Conservation (phyloP, 2,113 vertebrate species). For the Cardinalis cardinalis region DNA sequence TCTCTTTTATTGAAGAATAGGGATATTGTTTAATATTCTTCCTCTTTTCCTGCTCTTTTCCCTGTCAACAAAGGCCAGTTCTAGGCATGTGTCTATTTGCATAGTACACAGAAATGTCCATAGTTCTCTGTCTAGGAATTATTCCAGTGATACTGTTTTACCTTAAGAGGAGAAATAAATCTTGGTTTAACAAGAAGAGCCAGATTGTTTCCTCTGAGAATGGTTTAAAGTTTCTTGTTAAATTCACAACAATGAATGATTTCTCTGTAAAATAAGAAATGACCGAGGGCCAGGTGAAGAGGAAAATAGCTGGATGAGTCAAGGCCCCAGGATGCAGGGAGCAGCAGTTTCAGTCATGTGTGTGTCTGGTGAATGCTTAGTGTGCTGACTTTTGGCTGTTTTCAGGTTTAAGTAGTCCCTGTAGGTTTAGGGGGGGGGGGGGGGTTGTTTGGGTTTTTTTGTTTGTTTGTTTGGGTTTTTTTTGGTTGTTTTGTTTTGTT, state of each 20-base stretch:
- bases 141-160: background rate
- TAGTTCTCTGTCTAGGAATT: background rate
- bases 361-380: background rate
- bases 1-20: background rate
- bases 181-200: background rate
- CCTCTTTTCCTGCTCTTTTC: background rate
- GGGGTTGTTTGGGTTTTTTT: too few relatives aligned
- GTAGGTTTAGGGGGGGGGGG: background rate
- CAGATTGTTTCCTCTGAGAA: background rate
- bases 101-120: background rate
- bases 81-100: background rate
- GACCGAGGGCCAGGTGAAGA: background rate
- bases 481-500: too few relatives aligned
- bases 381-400: background rate
- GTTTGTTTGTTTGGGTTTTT: too few relatives aligned
- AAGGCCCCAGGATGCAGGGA: background rate
- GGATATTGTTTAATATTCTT: background rate
- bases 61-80: background rate
- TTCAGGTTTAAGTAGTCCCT: background rate
- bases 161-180: background rate
- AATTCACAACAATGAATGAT: background rate
- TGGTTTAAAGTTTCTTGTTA: background rate
- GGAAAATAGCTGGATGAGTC: background rate
- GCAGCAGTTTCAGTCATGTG: background rate
- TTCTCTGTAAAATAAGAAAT: background rate